Conservation (phyloP, 2,797 vertebrate species). For the Steatocranus sp. region DNA sequence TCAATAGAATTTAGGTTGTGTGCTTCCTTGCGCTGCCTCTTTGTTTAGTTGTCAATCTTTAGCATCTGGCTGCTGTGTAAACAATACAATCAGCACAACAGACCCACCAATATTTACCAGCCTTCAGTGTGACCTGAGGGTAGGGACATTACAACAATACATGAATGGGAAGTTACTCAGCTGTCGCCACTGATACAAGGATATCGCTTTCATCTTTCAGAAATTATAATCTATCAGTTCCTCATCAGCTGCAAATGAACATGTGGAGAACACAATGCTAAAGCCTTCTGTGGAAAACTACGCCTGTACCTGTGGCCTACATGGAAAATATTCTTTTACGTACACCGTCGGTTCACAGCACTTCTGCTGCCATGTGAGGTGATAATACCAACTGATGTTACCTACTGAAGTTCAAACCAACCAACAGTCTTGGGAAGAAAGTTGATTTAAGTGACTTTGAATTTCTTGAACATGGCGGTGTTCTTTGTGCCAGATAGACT, state of each 20-base stretch:
- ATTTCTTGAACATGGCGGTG: not conserved
- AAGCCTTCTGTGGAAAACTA: not conserved
- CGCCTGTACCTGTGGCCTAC: not conserved
- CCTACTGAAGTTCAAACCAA: not conserved
- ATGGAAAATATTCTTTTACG: not conserved
- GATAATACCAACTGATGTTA: not conserved
- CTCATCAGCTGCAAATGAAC: constrained; percentile 33
- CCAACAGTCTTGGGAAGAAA: not conserved
- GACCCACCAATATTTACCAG: constrained; percentile 59
- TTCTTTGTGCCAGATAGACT: not conserved
- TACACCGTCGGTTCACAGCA: not conserved
- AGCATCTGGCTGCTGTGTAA: constrained; percentile 59
- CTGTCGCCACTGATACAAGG: constrained; percentile 52
- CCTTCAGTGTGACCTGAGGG: constrained; percentile 34
- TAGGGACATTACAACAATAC: constrained; percentile 45
- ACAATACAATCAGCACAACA: constrained; percentile 54
- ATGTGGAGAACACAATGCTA: constrained; percentile 4
- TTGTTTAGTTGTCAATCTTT: constrained; percentile 55
- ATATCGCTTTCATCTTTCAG: constrained; percentile 35
- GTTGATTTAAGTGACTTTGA: not conserved
- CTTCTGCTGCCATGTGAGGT: not conserved
- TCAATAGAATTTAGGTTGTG: constrained; percentile 50
- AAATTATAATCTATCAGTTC: constrained; percentile 27
- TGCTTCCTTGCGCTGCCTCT: constrained; percentile 23
- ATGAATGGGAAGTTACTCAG: constrained; percentile 64